A percentile compares a stretch with the other conserved stretches of the same genome.
Evolutionary conservation across 2,888 invertebrate genomes (phyloP).

Genomic region (Melieria omissa): DNA sequence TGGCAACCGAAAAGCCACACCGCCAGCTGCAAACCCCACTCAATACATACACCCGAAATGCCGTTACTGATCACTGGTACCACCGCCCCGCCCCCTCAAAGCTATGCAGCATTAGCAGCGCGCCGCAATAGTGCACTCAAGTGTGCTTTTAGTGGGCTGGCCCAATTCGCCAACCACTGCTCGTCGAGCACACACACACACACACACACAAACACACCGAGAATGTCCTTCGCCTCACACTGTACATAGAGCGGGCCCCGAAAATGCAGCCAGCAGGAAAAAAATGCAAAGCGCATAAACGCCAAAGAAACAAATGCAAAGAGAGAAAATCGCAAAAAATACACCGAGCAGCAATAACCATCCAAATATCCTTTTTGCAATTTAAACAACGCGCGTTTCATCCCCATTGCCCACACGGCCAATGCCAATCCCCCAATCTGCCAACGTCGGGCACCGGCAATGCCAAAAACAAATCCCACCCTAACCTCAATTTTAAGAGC

Average conservation of each 20-base stretch:
- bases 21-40: slow-evolving; percentile 37
- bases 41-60: neutral
- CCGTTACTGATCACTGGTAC: too few species aligned
- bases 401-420: neutral
- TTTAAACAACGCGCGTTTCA: neutral
- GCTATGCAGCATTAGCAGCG: neutral
- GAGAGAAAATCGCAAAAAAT: slow-evolving; percentile 17
- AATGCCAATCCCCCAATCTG: neutral
- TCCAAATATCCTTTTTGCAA: slow-evolving; percentile 22
- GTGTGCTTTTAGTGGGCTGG: slow-evolving; percentile 13
- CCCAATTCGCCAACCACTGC: slow-evolving; percentile 30
- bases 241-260: slow-evolving; percentile 22
- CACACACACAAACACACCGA: slow-evolving; percentile 13
- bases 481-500: slow-evolving; percentile 8
- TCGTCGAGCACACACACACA: slow-evolving; percentile 1
- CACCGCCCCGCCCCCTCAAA: too few species aligned
- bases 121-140: slow-evolving; percentile 20
- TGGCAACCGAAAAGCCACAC: slow-evolving; percentile 31
- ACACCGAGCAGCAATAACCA: neutral
- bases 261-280: slow-evolving; percentile 43
- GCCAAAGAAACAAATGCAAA: slow-evolving; percentile 42
- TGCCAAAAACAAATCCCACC: slow-evolving; percentile 34
- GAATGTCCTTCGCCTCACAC: slow-evolving; percentile 2
- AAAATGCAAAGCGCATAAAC: slow-evolving; percentile 30
- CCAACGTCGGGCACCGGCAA: neutral